Evolutionary conservation across 2,888 invertebrate species (phyloP).

Genomic region (Drosophila putrida): DNA sequence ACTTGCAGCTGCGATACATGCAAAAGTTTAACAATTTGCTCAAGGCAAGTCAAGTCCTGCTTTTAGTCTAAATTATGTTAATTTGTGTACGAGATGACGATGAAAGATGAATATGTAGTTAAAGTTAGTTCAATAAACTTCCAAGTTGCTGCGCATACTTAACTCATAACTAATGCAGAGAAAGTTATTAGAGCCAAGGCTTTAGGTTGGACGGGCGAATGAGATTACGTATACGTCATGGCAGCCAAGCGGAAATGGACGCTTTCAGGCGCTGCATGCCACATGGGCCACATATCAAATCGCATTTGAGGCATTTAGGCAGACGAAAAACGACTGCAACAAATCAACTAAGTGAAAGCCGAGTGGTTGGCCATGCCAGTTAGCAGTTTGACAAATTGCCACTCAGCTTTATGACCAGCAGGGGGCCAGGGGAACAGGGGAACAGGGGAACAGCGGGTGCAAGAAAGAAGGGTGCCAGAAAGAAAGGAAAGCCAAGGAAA

Average conservation of each 20-base stretch:
- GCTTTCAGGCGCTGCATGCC: slow-evolving; percentile 46
- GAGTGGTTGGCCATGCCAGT: slow-evolving; percentile 68
- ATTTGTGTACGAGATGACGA: slow-evolving; percentile 42
- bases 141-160: slow-evolving; percentile 23
- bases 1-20: slow-evolving; percentile 48
- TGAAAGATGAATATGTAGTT: slow-evolving; percentile 3
- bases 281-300: slow-evolving; percentile 68
- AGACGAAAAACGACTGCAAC: slow-evolving; percentile 79
- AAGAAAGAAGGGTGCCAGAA: not conserved
- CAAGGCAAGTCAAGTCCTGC: slow-evolving; percentile 58
- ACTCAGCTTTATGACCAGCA: slow-evolving; percentile 59
- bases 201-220: not conserved
- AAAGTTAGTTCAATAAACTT: slow-evolving; percentile 59
- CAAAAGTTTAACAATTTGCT: slow-evolving; percentile 68
- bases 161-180: slow-evolving; percentile 61
- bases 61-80: slow-evolving; percentile 70
- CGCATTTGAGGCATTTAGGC: slow-evolving; percentile 75
- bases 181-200: slow-evolving; percentile 53
- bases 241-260: slow-evolving; percentile 46
- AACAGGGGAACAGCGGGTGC: not conserved
- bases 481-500: slow-evolving; percentile 25
- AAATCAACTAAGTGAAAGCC: slow-evolving; percentile 74
- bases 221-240: slow-evolving; percentile 40
- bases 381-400: slow-evolving; percentile 80
- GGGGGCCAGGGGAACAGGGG: not conserved